phyloP scores from a whole-genome alignment of 2,113 vertebrate species.

The Crotalus tigris region DNA sequence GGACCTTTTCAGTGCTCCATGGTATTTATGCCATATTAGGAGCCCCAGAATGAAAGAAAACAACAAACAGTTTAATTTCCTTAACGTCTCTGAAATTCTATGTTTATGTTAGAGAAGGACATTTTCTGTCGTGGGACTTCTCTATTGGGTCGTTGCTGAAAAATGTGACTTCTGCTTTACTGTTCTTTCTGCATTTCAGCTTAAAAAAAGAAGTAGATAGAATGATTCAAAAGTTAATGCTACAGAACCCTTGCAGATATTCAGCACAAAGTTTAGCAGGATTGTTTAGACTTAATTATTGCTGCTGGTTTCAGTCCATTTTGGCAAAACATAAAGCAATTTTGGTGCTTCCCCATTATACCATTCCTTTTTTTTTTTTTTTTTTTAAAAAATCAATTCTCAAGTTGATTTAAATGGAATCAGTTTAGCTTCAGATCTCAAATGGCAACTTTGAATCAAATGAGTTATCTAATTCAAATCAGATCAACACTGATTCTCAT shows the following conservation, averaged over 20 bases:
- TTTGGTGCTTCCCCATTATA: not conserved
- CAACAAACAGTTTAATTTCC: not conserved
- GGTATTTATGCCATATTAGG: not conserved
- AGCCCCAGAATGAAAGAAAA: not conserved
- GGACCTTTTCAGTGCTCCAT: not conserved
- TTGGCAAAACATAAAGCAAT: not conserved
- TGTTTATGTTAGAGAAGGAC: not conserved
- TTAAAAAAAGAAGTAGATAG: not conserved
- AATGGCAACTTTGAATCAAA: not conserved
- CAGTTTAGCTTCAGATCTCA: not conserved
- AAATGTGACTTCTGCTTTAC: not conserved
- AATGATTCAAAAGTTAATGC: not conserved
- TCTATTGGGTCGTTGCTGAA: not conserved
- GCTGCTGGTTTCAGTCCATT: not conserved
- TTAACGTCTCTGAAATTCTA: not conserved
- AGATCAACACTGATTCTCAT: not conserved
- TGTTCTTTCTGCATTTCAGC: not conserved
- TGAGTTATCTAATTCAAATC: not conserved
- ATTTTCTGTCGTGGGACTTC: not conserved
- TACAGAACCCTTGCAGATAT: not conserved
- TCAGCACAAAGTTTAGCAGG: not conserved
- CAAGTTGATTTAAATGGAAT: not conserved
- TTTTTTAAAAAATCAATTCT: not conserved
- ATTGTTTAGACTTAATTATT: not conserved
- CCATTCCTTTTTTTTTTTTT: not conserved